These are phyloP conservation scores for Hybognathus amarus DNA, from an alignment of 2,797 vertebrate species.

Conservation along the genomic window DNA sequence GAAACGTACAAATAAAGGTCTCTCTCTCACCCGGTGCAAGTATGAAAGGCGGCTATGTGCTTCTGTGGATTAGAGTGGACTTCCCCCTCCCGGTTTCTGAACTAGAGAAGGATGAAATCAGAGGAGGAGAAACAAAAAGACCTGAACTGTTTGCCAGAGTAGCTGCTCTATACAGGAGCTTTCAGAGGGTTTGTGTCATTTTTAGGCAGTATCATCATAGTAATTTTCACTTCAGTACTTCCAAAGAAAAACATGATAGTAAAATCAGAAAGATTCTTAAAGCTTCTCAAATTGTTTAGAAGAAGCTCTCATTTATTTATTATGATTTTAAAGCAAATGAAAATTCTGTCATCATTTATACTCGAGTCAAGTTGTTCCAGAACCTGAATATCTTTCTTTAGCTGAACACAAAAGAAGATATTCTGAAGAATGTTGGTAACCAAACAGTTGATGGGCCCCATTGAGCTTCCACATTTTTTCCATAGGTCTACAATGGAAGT, in stretches of 20 bases:
- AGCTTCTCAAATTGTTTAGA: background rate
- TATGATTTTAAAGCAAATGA: background rate
- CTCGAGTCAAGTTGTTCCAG: background rate
- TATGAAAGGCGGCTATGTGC: conserved; percentile 89
- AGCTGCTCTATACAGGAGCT: conserved; percentile 65
- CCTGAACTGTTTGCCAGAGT: conserved; percentile 77
- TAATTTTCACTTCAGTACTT: background rate
- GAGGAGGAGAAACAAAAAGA: conserved; percentile 63
- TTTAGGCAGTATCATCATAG: background rate
- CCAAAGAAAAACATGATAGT: background rate
- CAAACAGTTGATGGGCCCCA: too few relatives aligned
- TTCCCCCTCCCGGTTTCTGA: conserved; percentile 74
- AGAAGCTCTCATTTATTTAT: background rate
- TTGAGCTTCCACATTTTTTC: background rate
- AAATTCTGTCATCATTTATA: background rate
- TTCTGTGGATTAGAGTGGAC: conserved; percentile 84
- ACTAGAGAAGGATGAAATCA: conserved; percentile 77
- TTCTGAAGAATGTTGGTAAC: background rate
- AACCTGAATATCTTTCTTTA: background rate
- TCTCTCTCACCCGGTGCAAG: conserved; percentile 75
- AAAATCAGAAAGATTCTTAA: background rate
- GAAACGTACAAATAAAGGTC: conserved; percentile 90
- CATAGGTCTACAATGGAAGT: background rate
- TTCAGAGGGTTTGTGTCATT: conserved; percentile 46
- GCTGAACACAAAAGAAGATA: background rate